Evolutionary conservation across 2,888 invertebrate species (phyloP).

Genomic region (Drosophila robusta): DNA sequence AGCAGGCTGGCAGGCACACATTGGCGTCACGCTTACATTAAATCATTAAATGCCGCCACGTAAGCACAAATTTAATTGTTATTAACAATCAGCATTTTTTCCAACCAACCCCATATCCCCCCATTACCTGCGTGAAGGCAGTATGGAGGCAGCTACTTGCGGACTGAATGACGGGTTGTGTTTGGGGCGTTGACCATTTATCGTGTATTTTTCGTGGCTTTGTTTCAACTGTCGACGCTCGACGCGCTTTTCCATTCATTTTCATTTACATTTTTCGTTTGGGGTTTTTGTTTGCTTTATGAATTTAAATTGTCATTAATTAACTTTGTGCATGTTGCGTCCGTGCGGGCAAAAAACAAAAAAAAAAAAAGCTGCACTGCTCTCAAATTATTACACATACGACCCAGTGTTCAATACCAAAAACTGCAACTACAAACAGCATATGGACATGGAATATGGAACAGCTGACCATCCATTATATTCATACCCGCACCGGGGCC

Average conservation of each 20-base stretch:
- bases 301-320: slow-evolving; percentile 83
- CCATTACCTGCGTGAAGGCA: not conserved
- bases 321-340: slow-evolving; percentile 63
- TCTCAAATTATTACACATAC: slow-evolving; percentile 68
- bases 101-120: not conserved
- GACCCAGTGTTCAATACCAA: slow-evolving; percentile 25
- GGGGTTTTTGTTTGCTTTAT: slow-evolving; percentile 75
- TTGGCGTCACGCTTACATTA: slow-evolving; percentile 59
- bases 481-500: slow-evolving; percentile 37
- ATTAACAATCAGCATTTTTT: slow-evolving; percentile 77
- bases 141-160: slow-evolving; percentile 12
- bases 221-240: slow-evolving; percentile 51
- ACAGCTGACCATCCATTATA: slow-evolving; percentile 65
- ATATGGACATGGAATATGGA: slow-evolving; percentile 20
- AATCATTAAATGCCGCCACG: slow-evolving; percentile 80
- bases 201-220: slow-evolving; percentile 52
- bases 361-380: slow-evolving; percentile 23
- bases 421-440: slow-evolving; percentile 3
- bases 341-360: not conserved
- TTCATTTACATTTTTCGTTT: slow-evolving; percentile 71
- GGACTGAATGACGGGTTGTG: slow-evolving; percentile 1
- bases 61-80: slow-evolving; percentile 81
- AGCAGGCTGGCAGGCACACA: slow-evolving; percentile 16
- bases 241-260: slow-evolving; percentile 69
- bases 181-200: slow-evolving; percentile 40